Evolutionary conservation across 2,113 vertebrate genomes (phyloP), one percentile per base, ranked within the genome.

Genomic region (Anas platyrhynchos): DNA sequence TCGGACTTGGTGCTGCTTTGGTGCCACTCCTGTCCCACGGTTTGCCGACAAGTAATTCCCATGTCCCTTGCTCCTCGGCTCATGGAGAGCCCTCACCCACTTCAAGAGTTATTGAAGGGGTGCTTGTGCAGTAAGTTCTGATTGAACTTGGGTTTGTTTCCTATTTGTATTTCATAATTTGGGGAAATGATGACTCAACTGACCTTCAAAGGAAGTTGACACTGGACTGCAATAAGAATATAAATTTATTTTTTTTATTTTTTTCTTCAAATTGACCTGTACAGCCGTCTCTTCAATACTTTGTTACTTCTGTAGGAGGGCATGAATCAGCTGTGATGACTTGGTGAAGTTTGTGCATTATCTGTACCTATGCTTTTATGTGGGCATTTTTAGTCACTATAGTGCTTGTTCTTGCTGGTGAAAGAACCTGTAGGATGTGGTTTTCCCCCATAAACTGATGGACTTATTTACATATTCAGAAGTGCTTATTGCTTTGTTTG

Each of bases 61-160:
- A 6, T 76, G 67, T 61, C 21, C 13, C 9, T 52, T 0, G 0
- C 11, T 56, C 31, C 59, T 48, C 13, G 4, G 50, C 15, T 89
- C 36, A 0, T 29, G 41, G 50, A 38, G 63, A 76, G 44, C 13
- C 13, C 54, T n/a, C 16, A 34, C 9, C 41, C 34, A 27, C 31
- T 46, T 46, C 17, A 46, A 18, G 44, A 46, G 5, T 48, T 48
- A 59, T 79, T 68, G 25, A 27, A 50, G 25, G 25, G 25, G 25
- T 25, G 14, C 65, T 32, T 38, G 26, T 69, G 4, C 46, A 27
- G 2, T 34, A 32, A 43, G 41, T 81, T 48, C 50, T 84, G 16
- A 22, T 16, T 50, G 0, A 11, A 1, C 9, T 92, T 38, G 6
- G 2, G 13, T 62, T 65, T 48, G 12, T 73, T 48, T 67, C 23